Evolutionary conservation across 2,888 invertebrate genomes (phyloP), one percentile per base, ranked within the genome.

Genomic region (Andrena fulva): DNA sequence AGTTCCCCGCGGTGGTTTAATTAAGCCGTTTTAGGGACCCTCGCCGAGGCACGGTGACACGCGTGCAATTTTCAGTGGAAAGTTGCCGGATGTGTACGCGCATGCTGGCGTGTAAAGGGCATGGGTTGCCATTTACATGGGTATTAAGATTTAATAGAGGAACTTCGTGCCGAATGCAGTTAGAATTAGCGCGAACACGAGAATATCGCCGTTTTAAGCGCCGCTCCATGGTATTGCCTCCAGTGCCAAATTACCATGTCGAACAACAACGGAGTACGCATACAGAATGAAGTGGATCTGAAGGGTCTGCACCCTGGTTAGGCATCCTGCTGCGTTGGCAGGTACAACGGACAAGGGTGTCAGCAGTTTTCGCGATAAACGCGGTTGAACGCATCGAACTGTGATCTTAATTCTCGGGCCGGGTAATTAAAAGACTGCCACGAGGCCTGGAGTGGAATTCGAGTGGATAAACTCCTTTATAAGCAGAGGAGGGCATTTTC

Each of bases 201-300:
- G 80, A 78, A 85, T 80, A 81, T 85, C 77, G 75, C 60, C 70
- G 78, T 84, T 84, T 83, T 83, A 78, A 80, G 63, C 77, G 52
- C 48, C 76, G 78, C 81, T 84, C 66, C 84, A 60, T 69, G 72
- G 71, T 78, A 84, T 84, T 76, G 84, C 63, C 77, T 80, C 71
- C 29, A 82, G 85, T 79, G 85, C 64, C 76, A 78, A 85, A 85
- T 85, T 85, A 85, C 78, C 85, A 85, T 85, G 85, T 82, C 85
- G 85, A 84, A 79, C 81, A 85, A 82, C 85, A 80, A 86, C 79
- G 72, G 74, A 75, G 67, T 71, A 80, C 79, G 85, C 85, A 82
- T 83, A 83, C 74, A 29, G 67, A 84, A 84, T 84, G 72, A 84
- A 84, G 84, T 80, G 76, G 84, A 64, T 69, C 54, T 35, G 64